Evolutionary conservation across 2,888 invertebrate genomes (phyloP), one percentile per base, ranked within the genome.

Genomic region (Phaonia tiefii): DNA sequence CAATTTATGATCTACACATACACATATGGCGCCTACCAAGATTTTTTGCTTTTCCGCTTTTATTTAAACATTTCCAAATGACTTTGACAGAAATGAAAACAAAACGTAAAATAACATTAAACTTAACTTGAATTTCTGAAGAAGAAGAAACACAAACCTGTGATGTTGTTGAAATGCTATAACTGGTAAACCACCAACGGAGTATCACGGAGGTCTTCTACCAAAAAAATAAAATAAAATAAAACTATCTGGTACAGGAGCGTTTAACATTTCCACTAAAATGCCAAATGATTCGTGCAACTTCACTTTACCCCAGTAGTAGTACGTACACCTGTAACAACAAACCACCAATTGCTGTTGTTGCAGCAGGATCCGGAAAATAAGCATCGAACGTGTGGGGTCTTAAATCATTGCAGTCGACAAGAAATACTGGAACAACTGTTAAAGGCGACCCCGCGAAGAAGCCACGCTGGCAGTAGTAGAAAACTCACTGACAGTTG

Each of bases 141-240:
- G 31, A 31, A 31, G 3, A 31, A 31, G 54, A 70, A 73, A 74
- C 70, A 70, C 49, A 74, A 80, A 77, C 74, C 80, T 80, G 77
- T 74, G 71, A 80, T 71, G 77, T 63, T 71, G 80, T 80, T 77
- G 80, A 75, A 80, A 80, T 75, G 37, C 60, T 80, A 80, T 76
- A 74, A n/a, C n/a, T n/a, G 31, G 72, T 10, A 39, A 42, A 22
- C 63, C 63, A 76, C 80, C 80, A 77, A 11, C 77, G 54, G 74
- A 74, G 80, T 75, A 70, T 66, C 74, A 51, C 71, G 74, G 80
- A 70, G 80, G 80, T 76, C 76, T 65, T 25, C 0, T 42, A 15
- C 54, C 20, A 15, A 15, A n/a, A n/a, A n/a, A n/a, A 49, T 56
- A 46, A 10, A 10, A 39, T 39, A 39, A 37, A 60, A 60, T 17